These are phyloP conservation scores for Agapornis canus DNA, from an alignment of 2,797 vertebrate genomes.

Conservation along the genomic window DNA sequence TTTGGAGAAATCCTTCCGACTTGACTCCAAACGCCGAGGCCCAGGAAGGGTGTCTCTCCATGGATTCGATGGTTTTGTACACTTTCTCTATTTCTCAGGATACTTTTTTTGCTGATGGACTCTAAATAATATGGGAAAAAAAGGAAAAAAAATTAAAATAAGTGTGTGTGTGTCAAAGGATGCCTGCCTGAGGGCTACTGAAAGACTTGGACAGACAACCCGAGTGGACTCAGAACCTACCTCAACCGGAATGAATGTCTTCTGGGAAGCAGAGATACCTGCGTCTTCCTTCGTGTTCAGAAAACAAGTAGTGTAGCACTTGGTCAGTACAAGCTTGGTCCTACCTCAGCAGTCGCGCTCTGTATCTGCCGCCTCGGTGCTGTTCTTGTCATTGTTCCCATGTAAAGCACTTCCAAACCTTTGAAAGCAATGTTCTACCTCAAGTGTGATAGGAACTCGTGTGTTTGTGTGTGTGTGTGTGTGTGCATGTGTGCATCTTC, in stretches of 20 bases:
- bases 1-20: conserved; percentile 41
- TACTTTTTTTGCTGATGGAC: conserved; percentile 79
- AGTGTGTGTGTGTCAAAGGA: conserved; percentile 71
- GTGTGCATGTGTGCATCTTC: too few relatives aligned
- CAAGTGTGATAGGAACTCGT: conserved; percentile 76
- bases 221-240: conserved; percentile 90
- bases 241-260: conserved; percentile 99
- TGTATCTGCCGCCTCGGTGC: conserved; percentile 33
- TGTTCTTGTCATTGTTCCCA: conserved; percentile 74
- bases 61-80: conserved; percentile 61
- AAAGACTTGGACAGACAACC: conserved; percentile 76
- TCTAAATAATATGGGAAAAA: conserved; percentile 30
- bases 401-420: conserved; percentile 94
- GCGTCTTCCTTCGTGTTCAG: conserved; percentile 81
- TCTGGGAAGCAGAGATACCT: conserved; percentile 82
- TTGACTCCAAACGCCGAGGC: conserved; percentile 44
- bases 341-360: conserved; percentile 78
- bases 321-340: conserved; percentile 77
- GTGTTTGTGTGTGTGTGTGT: not conserved
- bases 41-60: not conserved
- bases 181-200: conserved; percentile 71
- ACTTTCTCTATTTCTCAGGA: conserved; percentile 89
- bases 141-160: not conserved
- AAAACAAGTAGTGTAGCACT: conserved; percentile 78
- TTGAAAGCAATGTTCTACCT: conserved; percentile 96